Conservation (phyloP, 2,888 invertebrate species). For the Eilema sororculum region DNA sequence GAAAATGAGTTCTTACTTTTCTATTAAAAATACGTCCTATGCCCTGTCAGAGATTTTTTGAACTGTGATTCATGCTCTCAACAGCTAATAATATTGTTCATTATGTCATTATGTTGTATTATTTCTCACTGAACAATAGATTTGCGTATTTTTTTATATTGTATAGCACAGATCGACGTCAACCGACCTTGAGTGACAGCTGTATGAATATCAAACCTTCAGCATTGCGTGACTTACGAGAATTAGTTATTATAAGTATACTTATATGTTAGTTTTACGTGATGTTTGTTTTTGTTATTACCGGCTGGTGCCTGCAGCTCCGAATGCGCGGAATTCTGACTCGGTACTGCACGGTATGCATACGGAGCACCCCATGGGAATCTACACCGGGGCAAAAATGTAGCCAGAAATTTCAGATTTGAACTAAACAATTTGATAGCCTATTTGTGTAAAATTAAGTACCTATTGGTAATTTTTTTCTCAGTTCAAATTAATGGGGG, state of each 20-base stretch:
- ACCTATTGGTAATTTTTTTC: too few species aligned
- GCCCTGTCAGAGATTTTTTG: not conserved
- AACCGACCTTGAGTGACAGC: constrained; percentile 11
- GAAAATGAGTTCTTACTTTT: not conserved
- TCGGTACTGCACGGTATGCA: too few species aligned
- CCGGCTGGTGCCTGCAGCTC: too few species aligned
- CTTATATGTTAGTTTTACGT: not conserved
- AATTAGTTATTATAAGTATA: not conserved
- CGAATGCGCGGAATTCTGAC: too few species aligned
- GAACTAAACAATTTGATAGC: too few species aligned
- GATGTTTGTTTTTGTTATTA: not conserved
- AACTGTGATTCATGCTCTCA: not conserved
- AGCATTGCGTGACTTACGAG: not conserved
- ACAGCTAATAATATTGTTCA: not conserved
- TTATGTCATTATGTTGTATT: not conserved
- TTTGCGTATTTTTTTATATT: constrained; percentile 5
- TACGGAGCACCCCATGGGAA: too few species aligned
- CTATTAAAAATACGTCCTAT: not conserved
- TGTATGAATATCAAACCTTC: constrained; percentile 7
- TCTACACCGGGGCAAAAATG: too few species aligned
- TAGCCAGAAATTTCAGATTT: too few species aligned
- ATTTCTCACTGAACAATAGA: not conserved
- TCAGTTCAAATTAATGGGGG: too few species aligned
- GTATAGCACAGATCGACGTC: not conserved
- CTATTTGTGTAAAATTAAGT: too few species aligned